Evolutionary conservation across 2,797 vertebrate species (phyloP), one percentile per base, ranked within the genome.

Genomic region (Rhinophrynus dorsalis): DNA sequence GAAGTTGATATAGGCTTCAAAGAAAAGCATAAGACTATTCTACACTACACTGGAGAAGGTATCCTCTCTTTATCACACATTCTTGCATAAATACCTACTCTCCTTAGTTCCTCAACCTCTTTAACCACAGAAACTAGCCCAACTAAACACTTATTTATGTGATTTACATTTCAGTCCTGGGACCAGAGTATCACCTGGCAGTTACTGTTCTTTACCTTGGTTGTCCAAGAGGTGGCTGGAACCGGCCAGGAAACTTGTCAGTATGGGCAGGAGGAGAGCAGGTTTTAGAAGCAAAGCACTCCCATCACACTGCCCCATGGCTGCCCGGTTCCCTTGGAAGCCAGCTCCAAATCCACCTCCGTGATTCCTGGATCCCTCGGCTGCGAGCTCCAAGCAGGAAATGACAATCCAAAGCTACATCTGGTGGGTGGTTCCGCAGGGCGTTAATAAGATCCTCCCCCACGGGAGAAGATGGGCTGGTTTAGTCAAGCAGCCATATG

Each of bases 191-290:
- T 17, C 30, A 12, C n/a, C n/a, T n/a, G n/a, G n/a, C n/a, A n/a
- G n/a, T n/a, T 9, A 58, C 10, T 20, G 1, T 3, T 42, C 2
- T 57, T 66, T 66, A 73, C 70, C 70, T 59, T 73, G 70, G 55
- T 73, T 73, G 37, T 73, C 70, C 11, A 62, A 45, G 27, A 73
- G 51, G 29, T 73, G 70, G 12, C 12, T 67, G 55, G 62, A 73
- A 37, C 47, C 2, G 15, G 51, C 55, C 13, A 52, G 50, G 27
- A 59, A 73, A 6, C 24, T 54, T 29, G 33, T 24, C n/a, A 73
- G 42, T 1, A 60, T n/a, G 3, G 21, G 29, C 29, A 73, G 29
- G 27, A 73, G 26, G 5, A 73, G 35, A 45, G 15, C 48, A 45
- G 54, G 24, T 27, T 55, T 57, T 37, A 37, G 18, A n/a, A 67